Percentiles rank a stretch among this genome's conserved stretches.
Evolutionary conservation across 2,113 vertebrate genomes (phyloP).

Genomic region (Paradisaea rubra): DNA sequence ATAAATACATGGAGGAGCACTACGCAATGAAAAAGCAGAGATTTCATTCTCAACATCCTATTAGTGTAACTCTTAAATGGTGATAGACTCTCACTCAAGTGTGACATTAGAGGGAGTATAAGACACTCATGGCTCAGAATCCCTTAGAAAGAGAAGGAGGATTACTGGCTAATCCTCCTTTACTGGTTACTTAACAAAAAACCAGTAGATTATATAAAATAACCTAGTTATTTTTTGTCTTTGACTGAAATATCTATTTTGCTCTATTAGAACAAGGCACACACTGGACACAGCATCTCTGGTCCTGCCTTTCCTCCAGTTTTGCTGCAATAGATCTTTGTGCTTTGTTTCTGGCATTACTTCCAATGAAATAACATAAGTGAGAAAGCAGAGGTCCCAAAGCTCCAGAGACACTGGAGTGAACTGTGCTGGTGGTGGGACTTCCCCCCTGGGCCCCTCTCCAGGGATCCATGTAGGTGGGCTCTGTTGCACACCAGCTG

Average conservation of each 20-base stretch:
- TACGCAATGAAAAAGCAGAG: not conserved
- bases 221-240: not conserved
- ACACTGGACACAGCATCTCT: not conserved
- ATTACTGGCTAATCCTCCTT: not conserved
- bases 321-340: not conserved
- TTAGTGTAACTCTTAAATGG: not conserved
- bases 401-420: not conserved
- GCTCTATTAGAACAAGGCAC: not conserved
- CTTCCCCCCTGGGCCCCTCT: not conserved
- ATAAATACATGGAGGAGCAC: not conserved
- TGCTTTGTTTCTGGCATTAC: not conserved
- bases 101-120: not conserved
- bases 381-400: not conserved
- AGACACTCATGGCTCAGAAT: not conserved
- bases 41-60: not conserved
- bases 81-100: not conserved
- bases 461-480: not conserved
- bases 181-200: not conserved
- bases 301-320: not conserved
- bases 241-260: not conserved
- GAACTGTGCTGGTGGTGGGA: not conserved
- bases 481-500: not conserved
- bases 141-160: not conserved
- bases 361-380: not conserved
- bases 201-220: not conserved